Evolutionary conservation across 2,888 invertebrate species (phyloP), one percentile per base, ranked within the genome.

Genomic region (Endotricha flammealis): DNA sequence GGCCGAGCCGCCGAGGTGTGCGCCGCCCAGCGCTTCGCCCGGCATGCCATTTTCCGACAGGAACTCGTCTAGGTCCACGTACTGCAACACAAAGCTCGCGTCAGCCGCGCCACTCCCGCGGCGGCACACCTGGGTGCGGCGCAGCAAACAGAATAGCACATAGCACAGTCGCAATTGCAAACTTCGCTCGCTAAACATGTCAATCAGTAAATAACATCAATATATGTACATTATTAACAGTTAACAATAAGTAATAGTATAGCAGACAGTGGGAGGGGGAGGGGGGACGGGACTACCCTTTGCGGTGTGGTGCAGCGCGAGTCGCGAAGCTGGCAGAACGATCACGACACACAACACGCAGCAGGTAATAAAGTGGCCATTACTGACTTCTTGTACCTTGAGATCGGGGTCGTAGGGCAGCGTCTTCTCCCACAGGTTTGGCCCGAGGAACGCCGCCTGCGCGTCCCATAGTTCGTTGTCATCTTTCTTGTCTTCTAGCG

Each of bases 31-130:
- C 1, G 90, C 91, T 73, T 95, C 95, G 77, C 93, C 91, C 50
- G 95, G 95, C 83, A 96, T 95, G 61, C 95, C 96, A 79, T 97
- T 97, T 87, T 97, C 97, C 69, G 95, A 95, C 68, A 97, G 91
- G 88, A 97, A 97, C 88, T 97, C 97, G 88, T 98, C 97, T 88
- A 98, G 89, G 88, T 97, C 97, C 88, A 97, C 97, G 85, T 97
- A 97, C 95, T 96, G 90, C 57, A 90, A 89, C 69, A 46, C 55
- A 57, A 53, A 48, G 46, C 50, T 33, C 45, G 46, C 56, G 48
- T 42, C 41, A 46, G 42, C 54, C 51, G 46, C 53, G 45, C 50
- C 46, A 44, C 49, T 42, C 49, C 27, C 36, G 33, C 42, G 25
- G 10, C 29, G 25, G 33, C 12, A 23, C 22, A 3, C 5, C 27